Evolutionary conservation across 2,113 vertebrate species (phyloP).

Genomic region (Microcebus lehilahytsara): DNA sequence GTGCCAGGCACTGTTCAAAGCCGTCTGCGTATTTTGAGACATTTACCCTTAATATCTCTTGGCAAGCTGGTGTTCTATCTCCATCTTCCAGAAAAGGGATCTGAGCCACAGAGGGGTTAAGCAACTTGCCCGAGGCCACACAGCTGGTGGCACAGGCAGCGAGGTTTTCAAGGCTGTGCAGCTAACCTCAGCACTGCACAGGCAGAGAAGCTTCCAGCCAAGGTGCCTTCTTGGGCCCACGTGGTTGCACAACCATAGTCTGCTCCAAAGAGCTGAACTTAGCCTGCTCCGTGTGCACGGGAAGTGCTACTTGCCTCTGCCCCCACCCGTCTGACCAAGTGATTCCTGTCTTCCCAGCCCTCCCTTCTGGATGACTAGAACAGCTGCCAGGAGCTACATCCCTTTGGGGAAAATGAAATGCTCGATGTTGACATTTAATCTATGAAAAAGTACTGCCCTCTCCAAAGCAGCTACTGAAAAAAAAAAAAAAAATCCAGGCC

Average conservation of each 20-base stretch:
- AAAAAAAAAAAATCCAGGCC: background rate
- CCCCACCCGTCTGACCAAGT: background rate
- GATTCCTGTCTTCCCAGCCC: background rate
- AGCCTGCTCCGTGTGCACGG: background rate
- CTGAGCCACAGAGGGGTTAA: background rate
- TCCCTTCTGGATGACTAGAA: background rate
- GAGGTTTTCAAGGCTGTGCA: background rate
- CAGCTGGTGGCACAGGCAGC: background rate
- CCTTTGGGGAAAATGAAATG: conserved; percentile 22
- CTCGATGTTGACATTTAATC: background rate
- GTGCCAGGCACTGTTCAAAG: background rate
- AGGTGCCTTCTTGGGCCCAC: background rate
- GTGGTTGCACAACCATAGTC: background rate
- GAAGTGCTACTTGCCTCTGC: background rate
- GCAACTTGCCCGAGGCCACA: background rate
- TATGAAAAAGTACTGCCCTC: accelerated
- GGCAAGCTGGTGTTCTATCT: background rate
- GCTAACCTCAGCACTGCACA: background rate
- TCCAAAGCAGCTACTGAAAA: background rate
- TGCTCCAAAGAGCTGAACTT: background rate
- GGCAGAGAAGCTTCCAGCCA: background rate
- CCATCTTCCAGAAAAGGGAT: background rate
- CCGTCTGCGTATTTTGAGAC: background rate
- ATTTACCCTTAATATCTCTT: background rate
- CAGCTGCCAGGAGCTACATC: background rate